Conservation (phyloP, 2,888 invertebrate genomes). For the Oligia strigilis region DNA sequence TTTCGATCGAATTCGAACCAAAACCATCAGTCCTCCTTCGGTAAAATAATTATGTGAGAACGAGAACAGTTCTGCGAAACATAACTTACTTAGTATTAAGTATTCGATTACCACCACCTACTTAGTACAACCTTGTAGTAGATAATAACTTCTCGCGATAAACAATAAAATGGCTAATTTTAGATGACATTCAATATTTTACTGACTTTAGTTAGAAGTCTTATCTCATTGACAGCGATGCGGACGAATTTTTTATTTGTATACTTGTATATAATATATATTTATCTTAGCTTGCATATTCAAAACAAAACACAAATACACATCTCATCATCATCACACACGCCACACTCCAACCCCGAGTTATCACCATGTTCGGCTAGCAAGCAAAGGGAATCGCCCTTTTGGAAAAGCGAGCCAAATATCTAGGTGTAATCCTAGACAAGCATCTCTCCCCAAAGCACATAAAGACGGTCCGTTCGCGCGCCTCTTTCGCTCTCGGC, state of each 20-base stretch:
- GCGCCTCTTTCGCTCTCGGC: no score
- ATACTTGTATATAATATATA: neutral
- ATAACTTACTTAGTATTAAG: constrained; percentile 21
- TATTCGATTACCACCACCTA: constrained; percentile 50
- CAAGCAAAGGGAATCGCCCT: no score
- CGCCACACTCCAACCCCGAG: no score
- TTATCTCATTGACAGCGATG: neutral
- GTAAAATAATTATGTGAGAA: constrained; percentile 56
- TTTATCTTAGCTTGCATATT: no score
- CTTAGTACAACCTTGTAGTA: constrained; percentile 52
- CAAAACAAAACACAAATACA: no score
- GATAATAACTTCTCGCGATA: constrained; percentile 56
- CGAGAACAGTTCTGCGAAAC: constrained; percentile 34
- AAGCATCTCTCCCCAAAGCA: no score
- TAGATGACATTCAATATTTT: constrained; percentile 29
- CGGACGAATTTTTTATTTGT: neutral
- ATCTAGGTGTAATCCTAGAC: no score
- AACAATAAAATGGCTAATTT: constrained; percentile 46
- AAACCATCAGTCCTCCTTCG: constrained; percentile 50
- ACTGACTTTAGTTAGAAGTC: neutral
- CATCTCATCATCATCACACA: no score
- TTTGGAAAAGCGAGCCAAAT: no score
- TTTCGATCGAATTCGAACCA: constrained; percentile 38
- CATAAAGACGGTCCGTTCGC: no score
- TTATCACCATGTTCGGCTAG: no score